A percentile compares a stretch with the other conserved stretches of the same genome.
Evolutionary conservation across 2,888 invertebrate species (phyloP).

Genomic region (Tipula vernalis): DNA sequence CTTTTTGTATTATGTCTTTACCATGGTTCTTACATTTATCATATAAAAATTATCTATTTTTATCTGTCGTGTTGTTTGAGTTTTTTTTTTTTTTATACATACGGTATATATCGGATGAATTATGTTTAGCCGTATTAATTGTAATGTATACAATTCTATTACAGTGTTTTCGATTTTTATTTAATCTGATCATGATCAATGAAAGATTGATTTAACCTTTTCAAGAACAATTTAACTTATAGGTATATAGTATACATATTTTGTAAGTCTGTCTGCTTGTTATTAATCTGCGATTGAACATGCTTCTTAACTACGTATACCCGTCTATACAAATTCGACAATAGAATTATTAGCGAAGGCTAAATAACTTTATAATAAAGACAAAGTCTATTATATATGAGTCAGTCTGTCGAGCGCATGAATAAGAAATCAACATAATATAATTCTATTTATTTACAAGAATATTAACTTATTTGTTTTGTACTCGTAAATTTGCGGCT

Average conservation of each 20-base stretch:
- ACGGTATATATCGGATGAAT: background rate
- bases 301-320: background rate
- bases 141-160: slow-evolving; percentile 4
- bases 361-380: background rate
- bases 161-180: background rate
- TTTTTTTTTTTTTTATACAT: background rate
- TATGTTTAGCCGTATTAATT: slow-evolving; percentile 4
- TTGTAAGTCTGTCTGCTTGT: background rate
- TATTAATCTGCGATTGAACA: background rate
- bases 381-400: background rate
- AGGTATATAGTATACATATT: background rate
- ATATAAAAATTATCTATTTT: background rate
- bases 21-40: background rate
- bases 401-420: background rate
- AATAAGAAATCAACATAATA: background rate
- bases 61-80: background rate
- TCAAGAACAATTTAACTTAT: background rate
- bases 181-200: background rate
- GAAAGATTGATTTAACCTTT: slow-evolving; percentile 4
- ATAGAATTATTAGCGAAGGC: background rate
- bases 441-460: background rate
- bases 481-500: background rate
- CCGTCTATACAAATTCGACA: background rate
- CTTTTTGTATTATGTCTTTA: background rate
- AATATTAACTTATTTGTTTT: background rate